These are phyloP conservation scores for Scotopteryx bipunctaria DNA, from an alignment of 2,888 invertebrate species.

Conservation along the genomic window DNA sequence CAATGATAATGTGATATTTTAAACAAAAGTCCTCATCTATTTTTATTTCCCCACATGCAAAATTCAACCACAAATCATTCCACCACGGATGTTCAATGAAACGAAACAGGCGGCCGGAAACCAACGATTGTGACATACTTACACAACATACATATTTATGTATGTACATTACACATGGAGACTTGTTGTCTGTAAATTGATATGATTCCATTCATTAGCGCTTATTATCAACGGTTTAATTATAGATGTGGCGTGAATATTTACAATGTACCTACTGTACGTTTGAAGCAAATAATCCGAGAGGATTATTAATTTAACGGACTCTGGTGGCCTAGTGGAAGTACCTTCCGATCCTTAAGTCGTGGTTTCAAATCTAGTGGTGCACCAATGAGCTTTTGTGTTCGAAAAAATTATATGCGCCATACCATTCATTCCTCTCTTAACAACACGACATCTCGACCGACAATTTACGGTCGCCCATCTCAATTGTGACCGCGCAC, in stretches of 20 bases:
- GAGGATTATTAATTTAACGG: too few species aligned
- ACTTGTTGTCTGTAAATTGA: constrained; percentile 62
- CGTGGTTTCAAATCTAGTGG: too few species aligned
- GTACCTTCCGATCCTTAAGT: too few species aligned
- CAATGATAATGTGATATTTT: not conserved
- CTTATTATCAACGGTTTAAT: constrained; percentile 45
- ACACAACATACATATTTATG: constrained; percentile 6
- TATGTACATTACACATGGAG: constrained; percentile 61
- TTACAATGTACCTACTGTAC: not conserved
- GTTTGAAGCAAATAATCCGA: not conserved
- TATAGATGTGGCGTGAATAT: constrained; percentile 26
- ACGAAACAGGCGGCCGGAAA: constrained; percentile 47
- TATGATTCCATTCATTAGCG: constrained; percentile 71
- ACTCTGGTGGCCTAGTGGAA: too few species aligned
- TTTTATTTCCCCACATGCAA: constrained; percentile 32
- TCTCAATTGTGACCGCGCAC: too few species aligned
- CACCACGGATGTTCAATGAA: constrained; percentile 35
- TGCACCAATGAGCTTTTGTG: too few species aligned
- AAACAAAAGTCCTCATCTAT: constrained; percentile 11
- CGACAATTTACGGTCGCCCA: too few species aligned
- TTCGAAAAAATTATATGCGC: too few species aligned
- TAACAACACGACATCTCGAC: too few species aligned
- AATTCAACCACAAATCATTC: constrained; percentile 41
- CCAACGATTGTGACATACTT: constrained; percentile 41
- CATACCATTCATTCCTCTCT: too few species aligned